These are phyloP conservation scores for Nymphalis urticae DNA, from an alignment of 2,888 invertebrate genomes.

Conservation along the genomic window DNA sequence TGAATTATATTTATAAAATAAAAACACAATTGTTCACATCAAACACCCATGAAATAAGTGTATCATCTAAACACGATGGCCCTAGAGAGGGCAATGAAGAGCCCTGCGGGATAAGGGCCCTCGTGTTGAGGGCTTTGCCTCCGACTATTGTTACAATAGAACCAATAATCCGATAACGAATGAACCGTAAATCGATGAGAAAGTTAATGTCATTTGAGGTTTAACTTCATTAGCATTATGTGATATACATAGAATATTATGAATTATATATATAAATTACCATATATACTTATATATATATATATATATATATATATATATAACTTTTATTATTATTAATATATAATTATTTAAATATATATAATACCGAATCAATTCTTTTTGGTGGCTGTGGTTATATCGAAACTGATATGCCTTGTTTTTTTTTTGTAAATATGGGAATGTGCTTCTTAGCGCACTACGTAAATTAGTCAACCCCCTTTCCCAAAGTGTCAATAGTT, in stretches of 20 bases:
- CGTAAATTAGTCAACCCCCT: too few species aligned
- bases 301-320: too few species aligned
- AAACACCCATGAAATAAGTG: slow-evolving; percentile 21
- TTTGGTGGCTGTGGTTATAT: too few species aligned
- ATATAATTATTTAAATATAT: too few species aligned
- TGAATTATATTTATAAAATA: too few species aligned
- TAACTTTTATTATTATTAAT: too few species aligned
- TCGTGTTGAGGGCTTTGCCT: slow-evolving; percentile 22
- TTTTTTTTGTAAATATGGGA: too few species aligned
- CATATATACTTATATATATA: too few species aligned
- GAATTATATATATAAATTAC: background rate
- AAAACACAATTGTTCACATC: background rate
- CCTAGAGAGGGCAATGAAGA: slow-evolving; percentile 30
- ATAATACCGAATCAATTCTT: too few species aligned
- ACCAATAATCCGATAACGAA: slow-evolving; percentile 16
- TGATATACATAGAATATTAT: background rate
- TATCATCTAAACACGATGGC: slow-evolving; percentile 30
- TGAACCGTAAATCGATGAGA: slow-evolving; percentile 3
- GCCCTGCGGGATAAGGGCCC: slow-evolving; percentile 26
- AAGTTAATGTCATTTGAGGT: slow-evolving; percentile 8
- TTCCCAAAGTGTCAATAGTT: too few species aligned
- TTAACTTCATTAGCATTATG: background rate
- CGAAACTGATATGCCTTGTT: too few species aligned
- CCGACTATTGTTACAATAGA: slow-evolving; percentile 24
- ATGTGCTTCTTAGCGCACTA: too few species aligned